Percentiles rank a stretch among this genome's conserved stretches.
phyloP scores from a whole-genome alignment of 2,888 invertebrate genomes.

The Smittia aterrima region DNA sequence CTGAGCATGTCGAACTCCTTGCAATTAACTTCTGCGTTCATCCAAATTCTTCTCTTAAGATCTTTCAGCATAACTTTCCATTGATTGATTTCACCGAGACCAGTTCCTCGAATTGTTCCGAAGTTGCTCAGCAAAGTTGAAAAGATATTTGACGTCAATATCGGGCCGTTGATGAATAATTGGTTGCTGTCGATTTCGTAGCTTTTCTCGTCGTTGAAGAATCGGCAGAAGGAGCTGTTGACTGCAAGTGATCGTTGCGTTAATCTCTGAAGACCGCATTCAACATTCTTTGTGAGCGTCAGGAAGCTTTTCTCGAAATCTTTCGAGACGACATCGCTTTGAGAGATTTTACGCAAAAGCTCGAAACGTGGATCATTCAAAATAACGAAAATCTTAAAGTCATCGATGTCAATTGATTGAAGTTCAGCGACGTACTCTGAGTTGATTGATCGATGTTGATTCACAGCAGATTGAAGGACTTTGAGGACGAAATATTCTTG shows the following conservation, averaged over 20 bases:
- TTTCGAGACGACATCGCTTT: not conserved
- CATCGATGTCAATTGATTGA: slow-evolving; percentile 28
- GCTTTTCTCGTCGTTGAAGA: not conserved
- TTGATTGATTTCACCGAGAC: slow-evolving; percentile 48
- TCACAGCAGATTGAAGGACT: slow-evolving; percentile 15
- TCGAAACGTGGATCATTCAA: slow-evolving; percentile 1
- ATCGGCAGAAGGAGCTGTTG: not conserved
- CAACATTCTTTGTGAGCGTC: not conserved
- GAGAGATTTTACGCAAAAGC: not conserved
- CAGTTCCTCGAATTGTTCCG: slow-evolving; percentile 48
- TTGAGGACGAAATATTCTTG: slow-evolving; percentile 44
- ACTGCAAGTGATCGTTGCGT: slow-evolving; percentile 7
- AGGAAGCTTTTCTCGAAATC: not conserved
- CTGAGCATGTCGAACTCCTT: slow-evolving; percentile 52
- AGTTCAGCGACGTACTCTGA: slow-evolving; percentile 37
- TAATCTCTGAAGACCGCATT: not conserved
- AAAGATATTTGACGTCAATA: slow-evolving; percentile 43
- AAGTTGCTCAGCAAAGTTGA: slow-evolving; percentile 47
- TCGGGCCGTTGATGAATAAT: slow-evolving; percentile 19
- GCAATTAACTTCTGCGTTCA: slow-evolving; percentile 57
- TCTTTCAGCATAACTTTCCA: slow-evolving; percentile 49
- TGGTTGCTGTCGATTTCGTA: not conserved
- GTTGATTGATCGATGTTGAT: slow-evolving; percentile 23
- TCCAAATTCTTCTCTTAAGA: slow-evolving; percentile 58
- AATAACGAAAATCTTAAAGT: not conserved